Conservation (phyloP, 2,797 vertebrate genomes). For the Eidolon dupreanum region DNA sequence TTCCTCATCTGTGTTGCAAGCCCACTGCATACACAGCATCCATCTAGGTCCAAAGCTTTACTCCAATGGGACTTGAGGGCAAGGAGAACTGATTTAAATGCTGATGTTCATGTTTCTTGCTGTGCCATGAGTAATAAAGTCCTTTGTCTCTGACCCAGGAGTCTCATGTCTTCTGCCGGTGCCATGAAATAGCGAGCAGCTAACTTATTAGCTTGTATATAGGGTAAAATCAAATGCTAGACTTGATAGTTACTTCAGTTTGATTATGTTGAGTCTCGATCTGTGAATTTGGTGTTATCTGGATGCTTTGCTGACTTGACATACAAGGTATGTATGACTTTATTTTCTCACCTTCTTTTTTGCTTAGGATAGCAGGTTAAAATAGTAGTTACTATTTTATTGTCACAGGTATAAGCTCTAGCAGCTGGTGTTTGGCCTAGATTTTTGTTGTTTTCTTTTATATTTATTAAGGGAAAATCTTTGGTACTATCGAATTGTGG, state of each 20-base stretch:
- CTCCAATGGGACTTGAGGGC: background rate
- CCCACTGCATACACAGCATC: background rate
- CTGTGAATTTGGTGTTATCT: constrained; percentile 34
- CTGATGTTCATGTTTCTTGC: background rate
- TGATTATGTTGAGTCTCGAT: background rate
- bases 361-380: background rate
- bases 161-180: background rate
- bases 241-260: background rate
- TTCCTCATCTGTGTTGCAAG: background rate
- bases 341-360: background rate
- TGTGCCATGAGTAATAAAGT: background rate
- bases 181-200: background rate
- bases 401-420: background rate
- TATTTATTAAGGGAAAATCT: background rate
- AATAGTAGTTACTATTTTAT: constrained; percentile 14
- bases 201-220: background rate
- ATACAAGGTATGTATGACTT: background rate
- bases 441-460: constrained; percentile 31
- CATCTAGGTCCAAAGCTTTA: background rate
- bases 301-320: background rate
- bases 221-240: background rate
- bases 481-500: background rate
- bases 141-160: background rate
- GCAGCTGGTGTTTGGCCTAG: background rate
- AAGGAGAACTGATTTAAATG: background rate